Percentiles rank a stretch among this genome's conserved stretches.
Conservation (phyloP, 1,140 invertebrate species). For the Cydia amplana region DNA sequence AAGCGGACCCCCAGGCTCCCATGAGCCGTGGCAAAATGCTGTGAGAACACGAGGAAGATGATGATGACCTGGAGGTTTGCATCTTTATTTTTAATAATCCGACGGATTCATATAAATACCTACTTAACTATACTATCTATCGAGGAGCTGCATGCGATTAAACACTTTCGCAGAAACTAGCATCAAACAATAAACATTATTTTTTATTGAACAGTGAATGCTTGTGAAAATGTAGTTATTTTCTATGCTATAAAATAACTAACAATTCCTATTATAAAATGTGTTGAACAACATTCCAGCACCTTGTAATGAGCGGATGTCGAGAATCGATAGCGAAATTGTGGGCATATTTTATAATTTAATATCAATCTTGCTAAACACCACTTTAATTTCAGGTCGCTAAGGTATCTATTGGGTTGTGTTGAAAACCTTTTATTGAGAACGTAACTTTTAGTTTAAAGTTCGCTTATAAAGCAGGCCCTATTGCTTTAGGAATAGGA, state of each 20-base stretch:
- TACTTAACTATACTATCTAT: no score
- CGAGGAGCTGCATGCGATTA: neutral
- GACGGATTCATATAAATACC: no score
- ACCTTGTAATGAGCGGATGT: conserved; percentile 75
- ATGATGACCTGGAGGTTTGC: no score
- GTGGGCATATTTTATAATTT: conserved; percentile 67
- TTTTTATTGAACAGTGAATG: neutral
- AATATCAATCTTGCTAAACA: conserved; percentile 43
- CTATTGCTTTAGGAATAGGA: conserved; percentile 64
- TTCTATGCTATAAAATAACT: conserved; percentile 44
- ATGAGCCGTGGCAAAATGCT: no score
- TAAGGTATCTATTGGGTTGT: conserved; percentile 50
- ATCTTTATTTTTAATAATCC: no score
- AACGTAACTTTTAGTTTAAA: conserved; percentile 50
- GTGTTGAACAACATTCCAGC: conserved; percentile 70
- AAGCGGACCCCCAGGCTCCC: no score
- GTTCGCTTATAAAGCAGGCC: conserved; percentile 58
- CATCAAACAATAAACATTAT: neutral
- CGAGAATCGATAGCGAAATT: conserved; percentile 72
- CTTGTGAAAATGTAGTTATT: conserved; percentile 40
- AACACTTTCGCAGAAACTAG: no score
- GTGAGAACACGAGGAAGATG: no score
- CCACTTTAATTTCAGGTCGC: conserved; percentile 41
- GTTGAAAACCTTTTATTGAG: conserved; percentile 42
- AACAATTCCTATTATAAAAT: conserved; percentile 61